phyloP scores from a whole-genome alignment of 2,888 invertebrate species.

The Diaperis boleti region DNA sequence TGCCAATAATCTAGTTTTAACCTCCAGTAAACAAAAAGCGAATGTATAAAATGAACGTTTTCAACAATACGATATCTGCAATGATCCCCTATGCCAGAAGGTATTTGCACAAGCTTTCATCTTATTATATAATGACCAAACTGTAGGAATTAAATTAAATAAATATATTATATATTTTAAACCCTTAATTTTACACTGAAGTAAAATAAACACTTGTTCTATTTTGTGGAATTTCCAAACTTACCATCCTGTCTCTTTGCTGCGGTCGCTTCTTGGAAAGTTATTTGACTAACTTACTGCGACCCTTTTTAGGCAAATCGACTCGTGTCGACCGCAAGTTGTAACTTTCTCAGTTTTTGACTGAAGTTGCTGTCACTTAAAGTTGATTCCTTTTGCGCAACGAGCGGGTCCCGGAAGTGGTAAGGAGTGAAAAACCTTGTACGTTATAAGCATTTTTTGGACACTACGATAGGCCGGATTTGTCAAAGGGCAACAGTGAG shows the following conservation, averaged over 20 bases:
- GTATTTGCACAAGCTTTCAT: too few species aligned
- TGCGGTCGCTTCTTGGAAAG: conserved; percentile 16
- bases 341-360: conserved; percentile 22
- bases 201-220: conserved; percentile 20
- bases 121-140: too few species aligned
- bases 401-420: conserved; percentile 5
- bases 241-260: conserved; percentile 19
- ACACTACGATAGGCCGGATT: too few species aligned
- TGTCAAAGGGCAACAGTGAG: too few species aligned
- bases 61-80: too few species aligned
- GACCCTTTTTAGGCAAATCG: conserved; percentile 32
- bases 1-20: too few species aligned
- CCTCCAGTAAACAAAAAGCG: too few species aligned
- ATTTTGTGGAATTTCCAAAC: conserved; percentile 24
- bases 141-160: too few species aligned
- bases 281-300: conserved; percentile 26
- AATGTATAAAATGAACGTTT: too few species aligned
- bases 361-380: conserved; percentile 12
- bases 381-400: conserved; percentile 10
- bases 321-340: conserved; percentile 25
- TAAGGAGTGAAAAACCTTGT: conserved; percentile 14
- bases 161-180: too few species aligned
- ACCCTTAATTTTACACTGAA: too few species aligned
- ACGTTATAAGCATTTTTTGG: neutral
- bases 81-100: too few species aligned